Conservation (phyloP, 2,113 vertebrate genomes). For the Boulengeromyrus knoepffleri region DNA sequence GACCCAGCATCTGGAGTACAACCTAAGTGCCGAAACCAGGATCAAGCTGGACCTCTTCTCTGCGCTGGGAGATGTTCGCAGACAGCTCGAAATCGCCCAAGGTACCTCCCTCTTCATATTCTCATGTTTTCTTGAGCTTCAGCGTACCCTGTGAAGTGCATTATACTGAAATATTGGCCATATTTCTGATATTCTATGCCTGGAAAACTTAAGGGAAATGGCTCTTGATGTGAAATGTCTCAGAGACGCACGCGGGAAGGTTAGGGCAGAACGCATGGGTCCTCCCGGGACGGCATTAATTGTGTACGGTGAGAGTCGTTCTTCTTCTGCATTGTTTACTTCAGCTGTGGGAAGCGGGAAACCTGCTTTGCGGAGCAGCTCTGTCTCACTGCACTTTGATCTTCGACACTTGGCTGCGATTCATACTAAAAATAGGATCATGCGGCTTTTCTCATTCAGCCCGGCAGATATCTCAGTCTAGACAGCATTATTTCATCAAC, state of each 20-base stretch:
- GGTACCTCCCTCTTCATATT: slow-evolving; percentile 29
- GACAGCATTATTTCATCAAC: neutral
- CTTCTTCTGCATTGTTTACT: slow-evolving; percentile 9
- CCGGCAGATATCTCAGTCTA: neutral
- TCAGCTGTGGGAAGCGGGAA: neutral
- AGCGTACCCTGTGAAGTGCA: neutral
- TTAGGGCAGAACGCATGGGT: neutral
- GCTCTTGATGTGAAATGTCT: neutral
- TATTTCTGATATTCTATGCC: neutral
- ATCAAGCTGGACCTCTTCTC: slow-evolving; percentile 74
- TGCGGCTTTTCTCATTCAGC: neutral
- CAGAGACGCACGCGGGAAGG: neutral
- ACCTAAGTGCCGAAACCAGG: slow-evolving; percentile 70
- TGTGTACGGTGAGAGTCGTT: neutral
- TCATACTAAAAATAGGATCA: slow-evolving; percentile 2
- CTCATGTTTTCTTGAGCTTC: neutral
- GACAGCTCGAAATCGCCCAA: slow-evolving; percentile 69
- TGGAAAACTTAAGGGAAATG: neutral
- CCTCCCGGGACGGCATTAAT: neutral
- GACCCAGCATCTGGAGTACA: slow-evolving; percentile 71
- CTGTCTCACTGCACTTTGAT: neutral
- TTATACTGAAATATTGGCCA: neutral
- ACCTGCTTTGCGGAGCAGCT: neutral
- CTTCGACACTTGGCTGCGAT: neutral
- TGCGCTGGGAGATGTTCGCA: slow-evolving; percentile 64